These are phyloP conservation scores for Diaperis boleti DNA, from an alignment of 2,888 invertebrate species.

Conservation along the genomic window DNA sequence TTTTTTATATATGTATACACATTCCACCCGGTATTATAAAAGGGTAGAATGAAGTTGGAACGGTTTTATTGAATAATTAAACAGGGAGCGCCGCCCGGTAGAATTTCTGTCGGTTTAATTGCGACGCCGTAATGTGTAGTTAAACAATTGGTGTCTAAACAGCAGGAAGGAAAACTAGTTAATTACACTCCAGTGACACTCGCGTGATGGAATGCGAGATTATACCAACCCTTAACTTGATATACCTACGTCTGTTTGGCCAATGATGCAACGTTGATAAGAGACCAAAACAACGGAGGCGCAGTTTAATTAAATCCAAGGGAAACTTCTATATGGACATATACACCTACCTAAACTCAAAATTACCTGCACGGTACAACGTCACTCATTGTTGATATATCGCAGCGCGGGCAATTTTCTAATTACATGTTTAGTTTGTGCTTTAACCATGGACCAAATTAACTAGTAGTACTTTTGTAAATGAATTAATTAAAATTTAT, in stretches of 20 bases:
- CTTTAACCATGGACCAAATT: no score
- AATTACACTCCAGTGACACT: conserved; percentile 52
- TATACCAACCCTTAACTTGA: conserved; percentile 41
- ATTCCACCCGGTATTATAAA: conserved; percentile 33
- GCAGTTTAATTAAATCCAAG: conserved; percentile 30
- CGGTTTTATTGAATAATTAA: conserved; percentile 57
- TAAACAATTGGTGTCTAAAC: conserved; percentile 57
- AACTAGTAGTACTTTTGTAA: no score
- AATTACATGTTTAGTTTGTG: no score
- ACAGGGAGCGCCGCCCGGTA: conserved; percentile 49
- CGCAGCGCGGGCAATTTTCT: conserved; percentile 7
- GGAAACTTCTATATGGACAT: conserved; percentile 10
- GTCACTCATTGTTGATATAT: conserved; percentile 1
- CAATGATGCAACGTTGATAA: conserved; percentile 35
- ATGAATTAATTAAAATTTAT: no score
- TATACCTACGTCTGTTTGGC: conserved; percentile 39
- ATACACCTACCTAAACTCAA: conserved; percentile 23
- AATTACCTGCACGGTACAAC: conserved; percentile 27
- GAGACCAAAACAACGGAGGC: conserved; percentile 29
- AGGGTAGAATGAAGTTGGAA: conserved; percentile 40
- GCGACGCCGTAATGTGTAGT: conserved; percentile 55
- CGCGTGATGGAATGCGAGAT: conserved; percentile 43
- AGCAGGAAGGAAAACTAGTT: conserved; percentile 55
- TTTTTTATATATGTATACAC: conserved; percentile 26
- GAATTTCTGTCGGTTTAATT: conserved; percentile 55